These are phyloP conservation scores for Sitta carolinensis DNA, from an alignment of 2,797 vertebrate genomes.

Conservation along the genomic window DNA sequence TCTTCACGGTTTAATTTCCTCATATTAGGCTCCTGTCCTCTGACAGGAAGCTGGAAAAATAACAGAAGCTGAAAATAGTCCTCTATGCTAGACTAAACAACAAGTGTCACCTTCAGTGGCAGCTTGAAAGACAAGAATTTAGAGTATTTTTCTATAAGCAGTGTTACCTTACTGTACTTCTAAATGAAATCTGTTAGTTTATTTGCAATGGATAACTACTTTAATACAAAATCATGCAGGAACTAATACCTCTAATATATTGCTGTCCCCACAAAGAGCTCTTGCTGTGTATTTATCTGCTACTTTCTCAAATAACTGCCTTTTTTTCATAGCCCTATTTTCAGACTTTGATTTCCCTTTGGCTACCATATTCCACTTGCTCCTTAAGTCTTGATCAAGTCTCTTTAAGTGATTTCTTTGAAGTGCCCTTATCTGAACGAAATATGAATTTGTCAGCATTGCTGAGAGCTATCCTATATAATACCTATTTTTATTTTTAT, in stretches of 20 bases:
- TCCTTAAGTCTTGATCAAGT: constrained; percentile 11
- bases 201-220: neutral
- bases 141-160: neutral
- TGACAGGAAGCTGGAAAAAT: constrained; percentile 9
- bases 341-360: constrained; percentile 22
- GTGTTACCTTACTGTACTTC: neutral
- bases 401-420: constrained; percentile 33
- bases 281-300: neutral
- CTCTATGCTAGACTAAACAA: neutral
- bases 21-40: constrained; percentile 42
- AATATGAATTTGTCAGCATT: constrained; percentile 28
- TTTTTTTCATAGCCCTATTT: neutral
- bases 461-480: neutral
- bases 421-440: constrained; percentile 31
- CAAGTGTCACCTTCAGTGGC: neutral
- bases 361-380: neutral
- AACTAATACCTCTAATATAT: neutral
- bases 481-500: neutral
- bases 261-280: neutral
- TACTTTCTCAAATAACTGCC: constrained; percentile 2
- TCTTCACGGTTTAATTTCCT: constrained; percentile 49
- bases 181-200: neutral
- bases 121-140: neutral
- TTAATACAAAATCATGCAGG: constrained; percentile 1
- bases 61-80: constrained; percentile 44